phyloP scores from a whole-genome alignment of 2,113 vertebrate genomes.

The Coturnix japonica region DNA sequence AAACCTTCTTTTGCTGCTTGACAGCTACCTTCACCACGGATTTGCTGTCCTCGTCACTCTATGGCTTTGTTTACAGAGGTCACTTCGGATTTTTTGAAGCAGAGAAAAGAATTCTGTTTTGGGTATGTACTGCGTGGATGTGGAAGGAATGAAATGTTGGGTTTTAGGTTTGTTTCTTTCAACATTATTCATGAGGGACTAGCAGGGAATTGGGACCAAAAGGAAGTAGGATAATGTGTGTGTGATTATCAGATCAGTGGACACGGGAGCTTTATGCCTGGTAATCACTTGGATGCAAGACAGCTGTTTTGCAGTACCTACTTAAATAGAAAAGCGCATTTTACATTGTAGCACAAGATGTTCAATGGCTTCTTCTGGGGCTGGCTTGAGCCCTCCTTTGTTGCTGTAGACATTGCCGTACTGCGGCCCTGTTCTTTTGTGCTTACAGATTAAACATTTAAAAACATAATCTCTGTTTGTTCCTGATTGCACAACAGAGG shows the following conservation, averaged over 20 bases:
- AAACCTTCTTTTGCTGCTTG: constrained; percentile 68
- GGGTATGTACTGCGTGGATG: background rate
- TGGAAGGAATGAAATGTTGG: background rate
- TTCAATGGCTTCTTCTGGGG: background rate
- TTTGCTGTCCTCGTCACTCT: constrained; percentile 56
- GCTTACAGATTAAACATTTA: constrained; percentile 21
- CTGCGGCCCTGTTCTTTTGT: background rate
- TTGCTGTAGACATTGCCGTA: background rate
- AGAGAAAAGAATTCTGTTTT: constrained; percentile 54
- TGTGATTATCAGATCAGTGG: background rate
- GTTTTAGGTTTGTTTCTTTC: background rate
- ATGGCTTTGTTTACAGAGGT: constrained; percentile 30
- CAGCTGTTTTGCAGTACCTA: background rate
- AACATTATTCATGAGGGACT: background rate
- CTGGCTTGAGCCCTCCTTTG: fast-evolving
- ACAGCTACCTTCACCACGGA: constrained; percentile 42
- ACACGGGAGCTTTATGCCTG: background rate
- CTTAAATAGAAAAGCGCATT: background rate
- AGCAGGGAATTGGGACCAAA: background rate
- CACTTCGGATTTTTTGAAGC: constrained; percentile 69
- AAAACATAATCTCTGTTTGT: background rate
- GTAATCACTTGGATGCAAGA: background rate
- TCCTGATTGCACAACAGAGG: background rate
- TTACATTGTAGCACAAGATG: background rate
- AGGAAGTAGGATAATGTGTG: background rate